Base-by-base conservation (phyloP, 2,888 invertebrate genomes). In the Strigamia maritima region DNA sequence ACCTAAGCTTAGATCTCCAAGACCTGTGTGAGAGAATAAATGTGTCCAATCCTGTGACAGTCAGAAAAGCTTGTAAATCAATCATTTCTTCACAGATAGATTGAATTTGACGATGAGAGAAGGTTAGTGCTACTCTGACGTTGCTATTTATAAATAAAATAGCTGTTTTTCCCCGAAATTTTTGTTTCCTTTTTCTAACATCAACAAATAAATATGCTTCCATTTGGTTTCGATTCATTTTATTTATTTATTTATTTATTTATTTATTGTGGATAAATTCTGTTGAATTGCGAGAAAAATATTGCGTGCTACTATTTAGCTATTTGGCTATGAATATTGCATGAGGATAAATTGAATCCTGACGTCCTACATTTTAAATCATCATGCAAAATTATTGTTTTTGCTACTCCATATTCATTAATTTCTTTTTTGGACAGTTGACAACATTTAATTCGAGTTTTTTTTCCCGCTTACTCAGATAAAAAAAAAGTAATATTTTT, bases 31-130 rank as follows among this genome's bases (percentile, higher is more conserved):
- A 28, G 28, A 26, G 70, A 70, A 70, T 70, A 70, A 70, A 70
- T 70, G 70, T 70, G 24, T 70, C 28, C 70, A 70, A 70, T 70
- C 70, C 70, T 70, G 70, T 70, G 70, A 70, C 70, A 70, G 70
- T 70, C 70, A 70, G 70, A 70, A 70, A 70, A 70, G 70, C 70
- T 70, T 70, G 70, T 70, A 70, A 70, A 70, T 70, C 70, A 70
- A 70, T 70, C 70, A 70, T 70, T 70, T 70, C 70, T 70, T 70
- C 26, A 70, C n/a, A 70, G 70, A 70, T 28, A 28, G 70, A 70
- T 70, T 70, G 70, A 54, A 54, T 54, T 54, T 54, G 54, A 70
- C 26, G 28, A 26, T 70, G 70, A 70, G 28, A 26, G 70, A 16
- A 26, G 24, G 70, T 70, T 70, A 26, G 26, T 12, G 70, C 28